A percentile compares a stretch with the other conserved stretches of the same genome.
phyloP scores from a whole-genome alignment of 2,888 invertebrate species.

The Liposcelis brunnea region DNA sequence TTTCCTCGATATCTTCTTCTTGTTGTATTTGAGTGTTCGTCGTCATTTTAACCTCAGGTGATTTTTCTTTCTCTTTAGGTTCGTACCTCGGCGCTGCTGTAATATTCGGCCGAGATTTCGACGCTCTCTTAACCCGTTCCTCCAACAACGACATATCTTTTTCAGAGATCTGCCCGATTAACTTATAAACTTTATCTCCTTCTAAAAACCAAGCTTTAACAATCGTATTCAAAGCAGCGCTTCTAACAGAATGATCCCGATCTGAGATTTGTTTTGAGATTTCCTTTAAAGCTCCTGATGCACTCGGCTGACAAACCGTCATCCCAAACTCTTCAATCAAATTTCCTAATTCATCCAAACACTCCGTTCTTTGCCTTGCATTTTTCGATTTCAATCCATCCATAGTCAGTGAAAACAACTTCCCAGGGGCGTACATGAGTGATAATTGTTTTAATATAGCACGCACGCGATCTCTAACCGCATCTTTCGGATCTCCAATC shows the following conservation, averaged over 20 bases:
- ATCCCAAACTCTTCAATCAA: slow-evolving; percentile 75
- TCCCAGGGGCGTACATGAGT: slow-evolving; percentile 71
- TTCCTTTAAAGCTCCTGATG: slow-evolving; percentile 65
- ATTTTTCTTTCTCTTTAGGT: slow-evolving; percentile 30
- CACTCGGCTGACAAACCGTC: slow-evolving; percentile 63
- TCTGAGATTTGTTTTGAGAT: slow-evolving; percentile 91
- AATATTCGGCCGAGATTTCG: slow-evolving; percentile 32
- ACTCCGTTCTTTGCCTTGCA: slow-evolving; percentile 88
- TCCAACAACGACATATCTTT: slow-evolving; percentile 89
- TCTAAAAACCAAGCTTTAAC: slow-evolving; percentile 78
- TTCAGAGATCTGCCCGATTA: slow-evolving; percentile 81
- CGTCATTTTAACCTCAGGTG: slow-evolving; percentile 22
- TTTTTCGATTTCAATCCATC: slow-evolving; percentile 95
- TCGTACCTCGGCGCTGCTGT: slow-evolving; percentile 25
- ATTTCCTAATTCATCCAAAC: slow-evolving; percentile 77
- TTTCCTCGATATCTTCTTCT: no score
- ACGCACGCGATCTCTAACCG: slow-evolving; percentile 78
- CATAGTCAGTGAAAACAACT: slow-evolving; percentile 78
- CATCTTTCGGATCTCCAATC: slow-evolving; percentile 92
- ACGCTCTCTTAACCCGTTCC: slow-evolving; percentile 86
- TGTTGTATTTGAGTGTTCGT: no score
- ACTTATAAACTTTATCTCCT: slow-evolving; percentile 81
- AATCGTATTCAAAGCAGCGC: slow-evolving; percentile 87
- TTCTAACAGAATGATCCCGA: slow-evolving; percentile 87
- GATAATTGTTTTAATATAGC: slow-evolving; percentile 70